These are phyloP conservation scores for Artemia franciscana DNA, from an alignment of 1,140 invertebrate species.

Conservation along the genomic window DNA sequence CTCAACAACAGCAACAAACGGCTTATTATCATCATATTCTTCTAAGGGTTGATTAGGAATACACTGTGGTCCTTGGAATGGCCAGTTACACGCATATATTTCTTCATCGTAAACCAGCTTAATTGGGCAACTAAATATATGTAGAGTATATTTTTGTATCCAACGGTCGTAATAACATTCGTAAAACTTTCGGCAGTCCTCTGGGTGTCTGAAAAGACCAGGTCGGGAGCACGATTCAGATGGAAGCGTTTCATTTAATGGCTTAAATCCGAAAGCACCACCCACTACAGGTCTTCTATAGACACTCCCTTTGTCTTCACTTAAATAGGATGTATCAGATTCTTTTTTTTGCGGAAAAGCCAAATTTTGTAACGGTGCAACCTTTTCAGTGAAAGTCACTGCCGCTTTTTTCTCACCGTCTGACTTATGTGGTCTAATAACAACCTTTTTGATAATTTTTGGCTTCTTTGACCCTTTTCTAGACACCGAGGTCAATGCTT, in stretches of 20 bases:
- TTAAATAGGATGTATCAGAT: too few relatives aligned
- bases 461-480: too few relatives aligned
- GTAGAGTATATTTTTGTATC: constrained; percentile 48
- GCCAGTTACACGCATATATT: constrained; percentile 56
- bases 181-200: constrained; percentile 60
- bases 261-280: constrained; percentile 6
- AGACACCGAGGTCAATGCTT: too few relatives aligned
- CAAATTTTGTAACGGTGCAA: too few relatives aligned
- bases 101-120: constrained; percentile 48
- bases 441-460: too few relatives aligned
- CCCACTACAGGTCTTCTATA: not conserved
- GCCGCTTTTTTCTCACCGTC: too few relatives aligned
- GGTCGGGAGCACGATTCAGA: constrained; percentile 41
- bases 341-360: too few relatives aligned
- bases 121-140: constrained; percentile 55
- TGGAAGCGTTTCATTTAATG: constrained; percentile 25
- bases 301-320: not conserved
- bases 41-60: constrained; percentile 14
- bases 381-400: too few relatives aligned
- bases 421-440: too few relatives aligned
- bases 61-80: constrained; percentile 50
- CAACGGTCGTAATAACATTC: constrained; percentile 57
- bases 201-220: constrained; percentile 56
- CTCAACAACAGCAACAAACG: not conserved
- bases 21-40: constrained; percentile 1